phyloP scores from a whole-genome alignment of 2,888 invertebrate genomes.

The Tiliacea citrago region DNA sequence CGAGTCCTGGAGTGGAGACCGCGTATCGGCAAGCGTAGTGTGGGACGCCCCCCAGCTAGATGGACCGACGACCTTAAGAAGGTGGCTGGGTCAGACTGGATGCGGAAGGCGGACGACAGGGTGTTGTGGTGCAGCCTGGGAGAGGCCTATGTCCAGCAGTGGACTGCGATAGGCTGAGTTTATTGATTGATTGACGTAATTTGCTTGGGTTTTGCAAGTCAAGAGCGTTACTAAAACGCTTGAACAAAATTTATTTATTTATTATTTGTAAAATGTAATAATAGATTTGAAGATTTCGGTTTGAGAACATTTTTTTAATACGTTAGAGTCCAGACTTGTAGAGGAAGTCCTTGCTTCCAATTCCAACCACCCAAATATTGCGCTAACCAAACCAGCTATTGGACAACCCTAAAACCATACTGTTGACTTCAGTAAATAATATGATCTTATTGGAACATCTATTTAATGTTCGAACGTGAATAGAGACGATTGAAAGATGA shows the following conservation, averaged over 20 bases:
- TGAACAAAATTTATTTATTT: not conserved
- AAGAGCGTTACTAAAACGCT: not conserved
- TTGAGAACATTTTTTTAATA: not conserved
- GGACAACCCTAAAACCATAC: slow-evolving; percentile 24
- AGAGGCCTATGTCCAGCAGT: too few species aligned
- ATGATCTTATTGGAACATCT: slow-evolving; percentile 59
- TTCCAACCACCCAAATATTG: not conserved
- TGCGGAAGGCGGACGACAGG: too few species aligned
- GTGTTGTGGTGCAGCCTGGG: too few species aligned
- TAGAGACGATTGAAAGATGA: slow-evolving; percentile 63
- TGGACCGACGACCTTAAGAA: too few species aligned
- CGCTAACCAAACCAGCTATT: not conserved
- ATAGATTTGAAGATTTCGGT: too few species aligned
- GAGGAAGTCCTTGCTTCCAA: not conserved
- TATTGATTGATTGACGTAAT: too few species aligned
- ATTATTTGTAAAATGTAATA: too few species aligned
- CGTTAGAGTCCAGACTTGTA: not conserved
- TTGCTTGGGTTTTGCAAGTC: not conserved
- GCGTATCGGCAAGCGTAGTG: too few species aligned
- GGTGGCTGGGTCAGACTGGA: too few species aligned
- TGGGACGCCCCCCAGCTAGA: too few species aligned
- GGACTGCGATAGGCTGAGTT: too few species aligned
- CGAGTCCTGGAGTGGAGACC: too few species aligned
- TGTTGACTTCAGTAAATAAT: slow-evolving; percentile 45
- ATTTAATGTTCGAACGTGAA: slow-evolving; percentile 62